These are phyloP conservation scores for Myotis brandtii DNA, from an alignment of 2,113 vertebrate genomes.

Conservation along the genomic window DNA sequence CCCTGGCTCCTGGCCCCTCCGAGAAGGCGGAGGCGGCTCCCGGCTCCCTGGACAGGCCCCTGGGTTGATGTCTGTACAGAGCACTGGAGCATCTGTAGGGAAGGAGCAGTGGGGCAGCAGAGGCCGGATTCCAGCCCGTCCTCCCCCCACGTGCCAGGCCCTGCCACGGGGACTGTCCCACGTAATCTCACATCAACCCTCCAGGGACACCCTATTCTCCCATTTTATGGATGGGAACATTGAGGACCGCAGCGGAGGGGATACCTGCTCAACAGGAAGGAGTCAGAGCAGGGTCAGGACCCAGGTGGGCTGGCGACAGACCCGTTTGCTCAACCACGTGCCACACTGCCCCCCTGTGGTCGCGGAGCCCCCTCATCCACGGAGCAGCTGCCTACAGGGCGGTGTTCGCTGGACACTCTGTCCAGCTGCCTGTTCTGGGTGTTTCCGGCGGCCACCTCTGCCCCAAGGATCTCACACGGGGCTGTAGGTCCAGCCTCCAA, in stretches of 20 bases:
- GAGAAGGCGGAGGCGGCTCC: not conserved
- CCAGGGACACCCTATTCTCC: not conserved
- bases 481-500: not conserved
- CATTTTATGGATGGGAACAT: not conserved
- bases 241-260: not conserved
- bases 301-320: not conserved
- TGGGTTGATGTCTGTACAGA: not conserved
- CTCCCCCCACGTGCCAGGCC: fast-evolving
- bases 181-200: not conserved
- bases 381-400: not conserved
- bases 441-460: not conserved
- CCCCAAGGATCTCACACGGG: not conserved
- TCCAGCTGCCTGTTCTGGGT: not conserved
- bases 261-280: not conserved
- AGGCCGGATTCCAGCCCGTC: not conserved
- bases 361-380: fast-evolving
- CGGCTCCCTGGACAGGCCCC: not conserved
- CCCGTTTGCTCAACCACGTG: not conserved
- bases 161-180: not conserved
- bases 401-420: not conserved
- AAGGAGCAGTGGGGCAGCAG: not conserved
- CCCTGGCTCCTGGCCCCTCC: not conserved
- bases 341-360: fast-evolving
- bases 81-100: not conserved
- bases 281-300: not conserved